Evolutionary conservation across 2,113 vertebrate species (phyloP), one percentile per base, ranked within the genome.

Genomic region (Haemorhous mexicanus): DNA sequence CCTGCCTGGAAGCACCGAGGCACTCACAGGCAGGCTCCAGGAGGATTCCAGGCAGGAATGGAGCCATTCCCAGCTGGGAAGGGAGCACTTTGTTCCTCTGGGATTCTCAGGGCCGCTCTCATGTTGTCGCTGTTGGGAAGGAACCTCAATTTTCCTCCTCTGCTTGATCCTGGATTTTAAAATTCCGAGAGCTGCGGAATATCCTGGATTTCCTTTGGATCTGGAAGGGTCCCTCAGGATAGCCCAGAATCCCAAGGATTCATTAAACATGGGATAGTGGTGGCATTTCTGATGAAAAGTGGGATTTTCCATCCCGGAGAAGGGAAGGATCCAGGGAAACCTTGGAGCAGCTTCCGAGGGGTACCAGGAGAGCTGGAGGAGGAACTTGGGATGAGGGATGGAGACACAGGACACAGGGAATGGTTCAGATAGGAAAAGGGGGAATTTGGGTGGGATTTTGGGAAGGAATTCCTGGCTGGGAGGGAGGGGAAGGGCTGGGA

Each of bases 101-200:
- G n/a, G 13, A 7, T 5, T 43, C 41, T 18, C 12, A 1, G 0
- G 1, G 16, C 30, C 1, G 0, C 21, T 46, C 58, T 22, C 2
- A 1, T 2, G 1, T 8, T 12, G 1, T 30, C 62, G 7, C 11
- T 32, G n/a, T 17, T 35, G 41, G 44, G 23, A 12, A 30, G 46
- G 28, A 10, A 20, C 19, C n/a, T 58, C 8, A 0, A 33, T 84
- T 61, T 70, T 41, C 68, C 50, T 16, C 0, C 68, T 22, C 77
- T 18, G 28, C 8, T 69, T 3, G 17, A 16, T 9, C 56, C 28
- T 2, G 0, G 17, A 2, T 62, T 78, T 37, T 44, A 66, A 73
- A 77, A 23, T 79, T 14, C 28, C 50, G 6, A 15, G 30, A n/a
- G 75, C 56, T 70, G 30, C 18, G 11, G 44, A 10, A 35, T 24